Base-by-base conservation (phyloP, 30 jellyfish, hydroid and myxozoan species). In the Catostylus mosaicus region DNA sequence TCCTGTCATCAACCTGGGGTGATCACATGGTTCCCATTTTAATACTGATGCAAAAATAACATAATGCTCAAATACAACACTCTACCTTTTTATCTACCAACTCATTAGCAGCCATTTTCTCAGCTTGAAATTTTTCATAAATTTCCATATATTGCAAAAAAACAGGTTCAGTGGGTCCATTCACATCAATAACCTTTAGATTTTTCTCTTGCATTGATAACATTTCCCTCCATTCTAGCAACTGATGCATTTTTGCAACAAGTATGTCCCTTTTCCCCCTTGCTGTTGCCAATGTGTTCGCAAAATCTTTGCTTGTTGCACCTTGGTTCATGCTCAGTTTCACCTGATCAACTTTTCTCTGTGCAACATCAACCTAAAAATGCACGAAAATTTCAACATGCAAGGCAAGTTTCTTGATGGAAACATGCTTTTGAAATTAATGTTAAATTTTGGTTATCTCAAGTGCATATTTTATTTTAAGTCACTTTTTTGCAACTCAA, bases 51-150 rank as follows among this genome's bases (percentile, higher is more conserved):
- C 67, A 67, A 22, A 67, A 36, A 38, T 4, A 26, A 35, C 34
- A 70, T 70, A 16, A 30, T 38, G 16, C 2, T 64, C 52, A 33
- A 79, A 70, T 18, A 14, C 14, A 9, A 26, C 29, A 48, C 64
- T n/a, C 31, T 54, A 89, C 97, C 96, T 91, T 91, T 73, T 78
- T 80, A 45, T 79, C 87, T 11, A 87, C 47, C 1, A 70, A 27
- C 2, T 18, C 38, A 22, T 9, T 48, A 24, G 89, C 67, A 14
- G 23, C 26, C 33, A 72, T 56, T 65, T 75, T 86, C 66, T 86
- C 98, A 57, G 56, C 82, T 57, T 75, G 82, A 27, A 76, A 89
- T 30, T 35, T 52, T 36, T 65, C 54, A 65, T 82, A 66, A 4
- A 93, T 16, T 30, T 62, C 74, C 30, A 93, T 5, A 60, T 86